Evolutionary conservation across 1,140 invertebrate species (phyloP), one percentile per base, ranked within the genome.

Genomic region (Dreissena polymorpha): DNA sequence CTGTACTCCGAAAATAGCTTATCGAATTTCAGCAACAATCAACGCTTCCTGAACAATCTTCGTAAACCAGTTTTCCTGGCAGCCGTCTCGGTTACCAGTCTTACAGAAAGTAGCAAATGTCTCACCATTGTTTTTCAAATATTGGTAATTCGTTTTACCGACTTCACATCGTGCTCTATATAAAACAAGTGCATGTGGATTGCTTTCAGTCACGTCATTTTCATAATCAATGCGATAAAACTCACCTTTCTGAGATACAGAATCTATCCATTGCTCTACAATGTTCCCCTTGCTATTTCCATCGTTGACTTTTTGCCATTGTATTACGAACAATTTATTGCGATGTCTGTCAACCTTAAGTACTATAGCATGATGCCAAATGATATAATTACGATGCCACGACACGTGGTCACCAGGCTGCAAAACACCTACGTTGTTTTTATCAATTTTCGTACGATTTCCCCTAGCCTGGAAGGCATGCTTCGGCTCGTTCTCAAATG

Each of bases 341-440:
- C 60, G 13, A 14, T 29, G 10, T 29, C 23, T 18, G 57, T 75
- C 57, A 21, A 29, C 60, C 29, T 75, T 27, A 14, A 55, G 2
- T 6, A 75, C 73, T n/a, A 75, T 75, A 27, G 55, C 73, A 63
- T 75, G 73, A 75, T 75, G 73, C 73, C 73, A 75, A 14, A 63
- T 63, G 16, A 60, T 25, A 63, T 25, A 75, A 3, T 3, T 10
- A 25, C 53, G 10, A 25, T 63, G 73, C 73, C 73, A 75, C 5
- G 51, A 18, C 13, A 75, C 23, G 27, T 75, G 73, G 21, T 75
- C 73, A 21, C 73, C 73, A 12, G 73, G 73, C 29, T 75, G 27
- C n/a, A 75, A 39, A 75, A 23, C 16, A 63, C 60, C 14, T 16
- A 68, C 16, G 3, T 68, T 68, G 29, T 25, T 25, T n/a, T 16